Evolutionary conservation across 2,888 invertebrate genomes (phyloP).

Genomic region (Cistogaster globosa): DNA sequence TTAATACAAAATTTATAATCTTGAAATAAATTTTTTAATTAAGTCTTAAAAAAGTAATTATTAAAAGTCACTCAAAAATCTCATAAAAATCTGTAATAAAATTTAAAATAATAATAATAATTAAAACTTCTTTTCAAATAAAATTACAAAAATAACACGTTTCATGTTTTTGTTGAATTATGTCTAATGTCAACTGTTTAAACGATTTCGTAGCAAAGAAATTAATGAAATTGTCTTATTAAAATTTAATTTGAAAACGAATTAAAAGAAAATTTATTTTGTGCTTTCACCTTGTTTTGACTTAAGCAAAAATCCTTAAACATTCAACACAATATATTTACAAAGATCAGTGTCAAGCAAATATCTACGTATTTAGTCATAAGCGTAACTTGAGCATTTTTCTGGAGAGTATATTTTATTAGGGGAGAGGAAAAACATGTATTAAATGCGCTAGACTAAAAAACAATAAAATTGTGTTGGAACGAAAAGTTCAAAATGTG

Average conservation of each 20-base stretch:
- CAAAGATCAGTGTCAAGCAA: neutral
- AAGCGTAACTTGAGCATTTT: too few species aligned
- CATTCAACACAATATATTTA: neutral
- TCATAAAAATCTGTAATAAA: neutral
- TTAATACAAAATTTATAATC: too few species aligned
- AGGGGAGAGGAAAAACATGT: too few species aligned
- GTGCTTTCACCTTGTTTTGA: slow-evolving; percentile 44
- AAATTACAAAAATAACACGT: neutral
- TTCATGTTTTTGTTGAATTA: slow-evolving; percentile 16
- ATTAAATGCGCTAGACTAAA: too few species aligned
- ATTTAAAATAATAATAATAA: neutral
- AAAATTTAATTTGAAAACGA: neutral
- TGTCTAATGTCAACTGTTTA: slow-evolving; percentile 16
- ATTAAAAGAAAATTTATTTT: slow-evolving; percentile 1
- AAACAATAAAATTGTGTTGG: too few species aligned
- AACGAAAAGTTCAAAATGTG: too few species aligned
- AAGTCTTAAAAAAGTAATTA: neutral
- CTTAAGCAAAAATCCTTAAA: neutral
- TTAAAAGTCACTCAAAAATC: neutral
- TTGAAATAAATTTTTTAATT: neutral
- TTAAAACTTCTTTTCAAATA: neutral
- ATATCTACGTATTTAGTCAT: too few species aligned
- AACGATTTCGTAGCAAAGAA: neutral
- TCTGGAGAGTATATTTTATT: too few species aligned
- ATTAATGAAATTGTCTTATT: slow-evolving; percentile 5